phyloP scores from a whole-genome alignment of 2,888 invertebrate species.

The Rhagonycha lutea region DNA sequence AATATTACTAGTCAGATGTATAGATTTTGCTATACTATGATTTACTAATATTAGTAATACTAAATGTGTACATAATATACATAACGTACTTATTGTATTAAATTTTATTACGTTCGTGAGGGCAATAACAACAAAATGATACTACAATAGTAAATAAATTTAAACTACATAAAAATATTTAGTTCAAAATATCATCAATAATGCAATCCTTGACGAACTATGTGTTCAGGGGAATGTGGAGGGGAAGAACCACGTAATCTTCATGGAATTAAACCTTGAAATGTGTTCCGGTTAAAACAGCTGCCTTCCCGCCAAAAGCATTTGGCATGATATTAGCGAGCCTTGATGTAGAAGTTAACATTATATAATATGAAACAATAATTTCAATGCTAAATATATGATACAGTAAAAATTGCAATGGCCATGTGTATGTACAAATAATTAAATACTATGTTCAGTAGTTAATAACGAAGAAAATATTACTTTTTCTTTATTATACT shows the following conservation, averaged over 20 bases:
- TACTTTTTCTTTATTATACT: not conserved
- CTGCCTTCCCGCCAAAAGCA: slow-evolving; percentile 40
- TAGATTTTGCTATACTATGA: not conserved
- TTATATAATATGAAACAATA: not conserved
- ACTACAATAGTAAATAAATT: not conserved
- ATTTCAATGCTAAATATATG: not conserved
- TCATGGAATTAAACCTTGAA: slow-evolving; percentile 41
- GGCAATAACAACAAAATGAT: not conserved
- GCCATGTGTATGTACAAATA: too few relatives aligned
- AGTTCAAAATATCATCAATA: slow-evolving; percentile 14
- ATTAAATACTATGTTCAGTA: too few relatives aligned
- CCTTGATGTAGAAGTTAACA: not conserved
- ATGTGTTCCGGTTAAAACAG: slow-evolving; percentile 38
- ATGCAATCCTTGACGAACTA: slow-evolving; percentile 11
- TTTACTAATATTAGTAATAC: not conserved
- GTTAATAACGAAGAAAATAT: not conserved
- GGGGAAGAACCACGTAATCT: slow-evolving; percentile 35
- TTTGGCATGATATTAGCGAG: slow-evolving; percentile 4
- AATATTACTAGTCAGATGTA: too few relatives aligned
- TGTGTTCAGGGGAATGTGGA: slow-evolving; percentile 12
- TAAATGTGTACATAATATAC: not conserved
- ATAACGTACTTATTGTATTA: not conserved
- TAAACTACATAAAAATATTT: not conserved
- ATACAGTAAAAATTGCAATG: not conserved
- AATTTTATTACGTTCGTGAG: not conserved